Percentiles rank a stretch among this genome's conserved stretches.
phyloP scores from a whole-genome alignment of 2,888 invertebrate genomes.

The Digitonthophagus gazella region DNA sequence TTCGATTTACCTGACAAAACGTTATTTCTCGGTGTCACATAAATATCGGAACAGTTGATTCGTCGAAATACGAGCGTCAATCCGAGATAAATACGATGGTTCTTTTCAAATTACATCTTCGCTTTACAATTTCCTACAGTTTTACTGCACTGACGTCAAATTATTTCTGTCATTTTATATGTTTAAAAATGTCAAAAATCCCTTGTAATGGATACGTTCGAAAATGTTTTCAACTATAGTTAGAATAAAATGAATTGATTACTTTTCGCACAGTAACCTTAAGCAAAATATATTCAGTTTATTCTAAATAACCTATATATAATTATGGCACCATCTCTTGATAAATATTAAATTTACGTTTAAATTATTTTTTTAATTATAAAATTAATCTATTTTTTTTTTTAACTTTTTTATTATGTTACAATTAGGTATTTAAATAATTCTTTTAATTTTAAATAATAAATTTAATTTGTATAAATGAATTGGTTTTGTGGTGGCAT shows the following conservation, averaged over 20 bases:
- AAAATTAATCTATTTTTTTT: too few species aligned
- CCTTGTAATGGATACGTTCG: slow-evolving; percentile 5
- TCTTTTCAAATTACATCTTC: not conserved
- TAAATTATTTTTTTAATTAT: too few species aligned
- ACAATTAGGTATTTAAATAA: too few species aligned
- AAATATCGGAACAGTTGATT: slow-evolving; percentile 3
- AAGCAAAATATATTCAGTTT: not conserved
- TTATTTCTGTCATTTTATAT: slow-evolving; percentile 25
- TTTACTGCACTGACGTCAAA: slow-evolving; percentile 25
- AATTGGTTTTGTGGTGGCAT: too few species aligned
- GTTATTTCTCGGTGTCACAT: slow-evolving; percentile 2
- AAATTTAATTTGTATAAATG: too few species aligned
- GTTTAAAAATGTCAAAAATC: slow-evolving; percentile 28
- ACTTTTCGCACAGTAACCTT: not conserved
- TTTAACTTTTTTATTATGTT: too few species aligned
- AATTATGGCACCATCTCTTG: not conserved
- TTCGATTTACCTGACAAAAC: slow-evolving; percentile 9
- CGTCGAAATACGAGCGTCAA: not conserved
- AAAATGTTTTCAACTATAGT: not conserved
- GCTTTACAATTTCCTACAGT: slow-evolving; percentile 4
- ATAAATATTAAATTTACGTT: too few species aligned
- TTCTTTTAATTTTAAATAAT: too few species aligned
- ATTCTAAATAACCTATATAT: slow-evolving; percentile 9
- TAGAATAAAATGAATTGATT: not conserved
- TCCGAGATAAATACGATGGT: not conserved